A percentile compares a stretch with the other conserved stretches of the same genome.
These are phyloP conservation scores for Nezara viridula DNA, from an alignment of 2,888 invertebrate species.

Conservation along the genomic window DNA sequence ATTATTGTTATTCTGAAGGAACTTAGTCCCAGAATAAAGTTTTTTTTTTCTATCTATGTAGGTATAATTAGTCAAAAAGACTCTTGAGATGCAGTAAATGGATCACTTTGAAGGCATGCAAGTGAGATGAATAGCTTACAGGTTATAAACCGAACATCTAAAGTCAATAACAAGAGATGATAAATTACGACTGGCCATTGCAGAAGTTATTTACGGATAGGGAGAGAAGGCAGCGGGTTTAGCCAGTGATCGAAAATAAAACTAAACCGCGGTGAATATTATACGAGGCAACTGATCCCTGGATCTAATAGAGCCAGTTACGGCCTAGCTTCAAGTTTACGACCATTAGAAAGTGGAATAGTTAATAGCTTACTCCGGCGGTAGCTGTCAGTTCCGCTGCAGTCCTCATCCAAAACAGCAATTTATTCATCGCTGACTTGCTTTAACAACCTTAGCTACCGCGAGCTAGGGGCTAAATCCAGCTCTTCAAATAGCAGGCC, in stretches of 20 bases:
- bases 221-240: background rate
- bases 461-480: background rate
- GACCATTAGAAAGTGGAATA: constrained; percentile 14
- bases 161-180: background rate
- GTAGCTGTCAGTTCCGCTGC: background rate
- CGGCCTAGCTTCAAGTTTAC: background rate
- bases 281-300: background rate
- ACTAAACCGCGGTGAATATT: background rate
- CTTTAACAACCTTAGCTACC: background rate
- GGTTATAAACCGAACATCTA: background rate
- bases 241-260: constrained; percentile 24
- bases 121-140: background rate
- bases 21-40: too few relatives aligned
- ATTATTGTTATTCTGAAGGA: too few relatives aligned
- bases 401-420: background rate
- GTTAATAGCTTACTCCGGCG: background rate
- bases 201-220: background rate
- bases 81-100: background rate
- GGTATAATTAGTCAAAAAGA: too few relatives aligned
- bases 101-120: background rate
- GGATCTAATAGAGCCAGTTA: constrained; percentile 22
- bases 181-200: background rate
- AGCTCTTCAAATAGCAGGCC: background rate
- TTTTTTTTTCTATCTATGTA: too few relatives aligned
- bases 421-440: background rate